Evolutionary conservation across 2,113 vertebrate genomes (phyloP), one percentile per base, ranked within the genome.

Genomic region (Otus sunia): DNA sequence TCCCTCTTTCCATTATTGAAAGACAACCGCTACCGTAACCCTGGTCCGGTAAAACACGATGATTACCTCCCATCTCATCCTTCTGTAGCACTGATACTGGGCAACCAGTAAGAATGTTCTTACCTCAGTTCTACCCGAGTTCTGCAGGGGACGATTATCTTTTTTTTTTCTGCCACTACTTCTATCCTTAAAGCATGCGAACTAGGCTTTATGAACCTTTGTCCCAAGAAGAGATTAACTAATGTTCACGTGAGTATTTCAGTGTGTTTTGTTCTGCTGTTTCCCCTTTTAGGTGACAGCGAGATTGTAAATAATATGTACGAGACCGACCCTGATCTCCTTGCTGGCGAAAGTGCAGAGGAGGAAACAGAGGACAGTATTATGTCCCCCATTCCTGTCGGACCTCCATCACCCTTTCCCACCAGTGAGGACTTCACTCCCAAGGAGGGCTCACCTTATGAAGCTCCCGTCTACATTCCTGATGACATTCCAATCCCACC

Each of bases 391-490:
- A 98, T 99, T 89, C 99, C 99, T 76, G 98, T 99, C 36, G 99
- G 98, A 82, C 98, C 98, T 56, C 98, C 97, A 27, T 99, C 99
- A 80, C 98, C 98, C 88, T 99, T 99, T 97, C 99, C 99, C 97
- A 98, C 98, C 97, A 98, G 99, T 75, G 99, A 99, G 98, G 99
- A 99, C 98, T 99, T 99, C 98, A 99, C 99, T 78, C 99, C 99
- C 96, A 99, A 99, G 98, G 99, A 99, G 97, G 99, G 99, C 94
- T 99, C 99, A n/a, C 99, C 99, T 30, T 99, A 99, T 12, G 99
- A 99, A 98, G 99, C 99, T 68, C 99, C 99, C 0, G 99, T 99
- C 98, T 99, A 99, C 99, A 99, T 99, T 98, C 99, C 99, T 3
- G 99, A 99, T 56, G 99, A 99, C 98, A 99, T 99, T 98, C 99